These are phyloP conservation scores for Helicoverpa zea DNA, from an alignment of 1,140 invertebrate genomes.

Conservation along the genomic window DNA sequence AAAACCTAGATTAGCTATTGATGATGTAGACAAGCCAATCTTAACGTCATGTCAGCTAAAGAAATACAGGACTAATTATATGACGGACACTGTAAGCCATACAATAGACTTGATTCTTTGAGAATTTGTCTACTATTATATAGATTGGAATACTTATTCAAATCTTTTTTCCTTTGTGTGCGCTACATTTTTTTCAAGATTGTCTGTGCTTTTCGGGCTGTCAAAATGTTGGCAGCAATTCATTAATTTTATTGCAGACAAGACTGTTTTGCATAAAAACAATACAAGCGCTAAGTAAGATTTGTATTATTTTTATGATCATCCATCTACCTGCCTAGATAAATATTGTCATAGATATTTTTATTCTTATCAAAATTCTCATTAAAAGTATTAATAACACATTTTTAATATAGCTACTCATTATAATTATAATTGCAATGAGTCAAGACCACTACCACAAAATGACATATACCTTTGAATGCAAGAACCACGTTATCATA, in stretches of 20 bases:
- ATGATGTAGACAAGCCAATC: not conserved
- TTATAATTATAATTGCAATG: too few species aligned
- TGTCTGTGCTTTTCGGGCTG: too few species aligned
- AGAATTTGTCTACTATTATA: too few species aligned
- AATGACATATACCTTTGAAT: not conserved
- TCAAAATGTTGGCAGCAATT: not conserved
- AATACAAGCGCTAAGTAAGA: not conserved
- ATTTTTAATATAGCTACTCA: too few species aligned
- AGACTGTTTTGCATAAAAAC: not conserved
- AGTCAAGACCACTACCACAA: not conserved
- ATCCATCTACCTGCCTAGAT: not conserved
- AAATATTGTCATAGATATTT: not conserved
- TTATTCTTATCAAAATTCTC: too few species aligned
- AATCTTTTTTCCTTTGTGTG: not conserved
- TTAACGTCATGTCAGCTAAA: not conserved
- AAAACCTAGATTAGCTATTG: not conserved
- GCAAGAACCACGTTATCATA: constrained; percentile 10
- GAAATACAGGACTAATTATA: not conserved
- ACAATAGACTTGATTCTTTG: too few species aligned
- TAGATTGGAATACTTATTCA: too few species aligned
- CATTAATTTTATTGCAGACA: not conserved
- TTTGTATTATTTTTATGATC: not conserved
- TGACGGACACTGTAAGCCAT: not conserved
- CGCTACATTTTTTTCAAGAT: not conserved
- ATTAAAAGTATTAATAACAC: too few species aligned